Evolutionary conservation across 2,113 vertebrate genomes (phyloP), one percentile per base, ranked within the genome.

Genomic region (Pseudorasbora parva): DNA sequence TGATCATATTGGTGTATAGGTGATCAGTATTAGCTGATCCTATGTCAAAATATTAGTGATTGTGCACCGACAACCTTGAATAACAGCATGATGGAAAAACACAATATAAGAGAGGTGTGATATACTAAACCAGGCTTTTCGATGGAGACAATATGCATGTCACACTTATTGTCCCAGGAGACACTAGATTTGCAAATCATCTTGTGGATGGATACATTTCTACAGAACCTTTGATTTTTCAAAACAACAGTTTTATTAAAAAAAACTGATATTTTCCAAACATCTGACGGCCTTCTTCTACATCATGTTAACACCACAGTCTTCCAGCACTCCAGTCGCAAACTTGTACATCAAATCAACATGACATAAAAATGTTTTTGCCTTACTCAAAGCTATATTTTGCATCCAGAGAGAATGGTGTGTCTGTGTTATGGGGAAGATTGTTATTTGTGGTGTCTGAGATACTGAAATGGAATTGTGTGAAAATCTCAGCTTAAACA

Each of bases 171-270:
- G 30, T 76, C 21, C 17, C 27, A n/a, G 27, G 49, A 76, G 73
- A 76, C 27, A 76, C 30, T 25, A 27, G 7, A 30, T 74, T 74
- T 74, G 25, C 17, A 76, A 21, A 76, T 11, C 27, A 33, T 30
- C 73, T 8, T 37, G 49, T 76, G 73, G 51, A 76, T n/a, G 49
- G 49, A 76, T 12, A 56, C 17, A 75, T 12, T n/a, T 54, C 15
- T 21, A 75, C 17, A 56, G 27, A 56, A 75, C 27, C 17, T 75
- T 47, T 75, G 49, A 56, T 75, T 56, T 75, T 49, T 30, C 71
- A 49, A 73, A 51, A 51, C 25, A 74, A 74, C 47, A 51, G 4
- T 74, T 74, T 74, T 0, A 30, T 17, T 1, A 54, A 74, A 74
- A 51, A 30, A 14, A 54, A 17, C 14, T 0, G 4, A 49, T 17